phyloP scores from a whole-genome alignment of 2,888 invertebrate genomes.

The Cephalotes varians region DNA sequence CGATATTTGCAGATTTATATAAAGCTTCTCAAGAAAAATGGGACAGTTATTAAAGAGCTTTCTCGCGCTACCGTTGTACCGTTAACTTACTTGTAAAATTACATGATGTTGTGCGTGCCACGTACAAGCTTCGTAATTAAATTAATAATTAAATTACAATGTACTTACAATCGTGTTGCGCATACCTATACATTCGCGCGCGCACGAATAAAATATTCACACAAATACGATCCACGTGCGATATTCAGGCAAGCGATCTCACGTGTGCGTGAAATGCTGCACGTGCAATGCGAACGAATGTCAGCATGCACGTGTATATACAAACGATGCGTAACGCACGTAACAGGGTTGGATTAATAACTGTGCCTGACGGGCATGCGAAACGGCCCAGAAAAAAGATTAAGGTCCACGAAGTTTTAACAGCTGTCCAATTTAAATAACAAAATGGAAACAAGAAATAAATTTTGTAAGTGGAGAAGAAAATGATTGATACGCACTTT shows the following conservation, averaged over 20 bases:
- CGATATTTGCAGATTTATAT: constrained; percentile 3
- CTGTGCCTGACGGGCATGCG: constrained; percentile 5
- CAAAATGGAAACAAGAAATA: constrained; percentile 22
- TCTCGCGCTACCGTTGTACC: constrained; percentile 3
- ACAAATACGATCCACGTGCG: not conserved
- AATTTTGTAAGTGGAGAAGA: not conserved
- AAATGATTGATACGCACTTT: not conserved
- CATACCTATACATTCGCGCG: not conserved
- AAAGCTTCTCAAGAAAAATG: not conserved
- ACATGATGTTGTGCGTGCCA: not conserved
- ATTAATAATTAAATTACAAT: constrained; percentile 47
- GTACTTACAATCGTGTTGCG: constrained; percentile 1
- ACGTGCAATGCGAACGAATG: constrained; percentile 3
- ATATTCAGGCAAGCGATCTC: not conserved
- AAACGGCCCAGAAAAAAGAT: constrained; percentile 18
- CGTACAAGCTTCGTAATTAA: constrained; percentile 20
- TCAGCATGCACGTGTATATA: constrained; percentile 11
- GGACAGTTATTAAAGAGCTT: constrained; percentile 7
- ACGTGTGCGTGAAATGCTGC: constrained; percentile 14
- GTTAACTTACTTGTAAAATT: constrained; percentile 42
- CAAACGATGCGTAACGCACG: constrained; percentile 43
- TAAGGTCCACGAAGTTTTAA: not conserved
- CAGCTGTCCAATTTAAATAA: constrained; percentile 21
- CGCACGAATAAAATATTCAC: constrained; percentile 8
- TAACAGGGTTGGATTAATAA: constrained; percentile 49